Percentiles rank a stretch among this genome's conserved stretches.
Evolutionary conservation across 2,113 vertebrate species (phyloP).

Genomic region (Madoqua kirkii): DNA sequence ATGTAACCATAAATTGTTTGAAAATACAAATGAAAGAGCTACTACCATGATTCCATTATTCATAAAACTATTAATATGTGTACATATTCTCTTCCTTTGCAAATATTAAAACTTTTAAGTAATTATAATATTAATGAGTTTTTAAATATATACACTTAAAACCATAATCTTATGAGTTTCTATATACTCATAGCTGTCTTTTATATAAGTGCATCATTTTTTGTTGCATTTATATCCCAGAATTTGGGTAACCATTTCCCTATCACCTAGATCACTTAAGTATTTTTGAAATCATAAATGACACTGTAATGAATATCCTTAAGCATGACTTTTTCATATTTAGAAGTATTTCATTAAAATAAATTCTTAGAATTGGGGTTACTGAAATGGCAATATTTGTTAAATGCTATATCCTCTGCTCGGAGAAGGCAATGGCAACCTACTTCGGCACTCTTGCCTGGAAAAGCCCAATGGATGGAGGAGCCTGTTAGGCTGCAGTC

Average conservation of each 20-base stretch:
- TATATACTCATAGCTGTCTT: neutral
- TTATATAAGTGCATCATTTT: neutral
- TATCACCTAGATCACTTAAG: neutral
- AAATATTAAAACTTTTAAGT: neutral
- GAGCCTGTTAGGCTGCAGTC: too few species aligned
- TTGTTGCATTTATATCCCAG: neutral
- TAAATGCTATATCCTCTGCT: neutral
- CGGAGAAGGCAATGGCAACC: too few species aligned
- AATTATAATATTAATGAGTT: neutral
- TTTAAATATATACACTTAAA: neutral
- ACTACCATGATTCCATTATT: neutral
- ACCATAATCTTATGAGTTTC: neutral
- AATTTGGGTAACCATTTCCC: neutral
- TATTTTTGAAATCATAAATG: neutral
- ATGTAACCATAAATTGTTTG: neutral
- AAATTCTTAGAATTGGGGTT: neutral
- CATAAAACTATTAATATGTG: neutral
- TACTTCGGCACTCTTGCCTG: too few species aligned
- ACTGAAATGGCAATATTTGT: neutral
- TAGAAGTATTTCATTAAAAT: conserved; percentile 1
- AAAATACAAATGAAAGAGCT: neutral
- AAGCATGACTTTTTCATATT: neutral
- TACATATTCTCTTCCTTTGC: neutral
- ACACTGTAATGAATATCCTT: neutral
- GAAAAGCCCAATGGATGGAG: too few species aligned